Percentiles rank a stretch among this genome's conserved stretches.
These are phyloP conservation scores for Chionoecetes opilio DNA, from an alignment of 1,140 invertebrate genomes.

Conservation along the genomic window DNA sequence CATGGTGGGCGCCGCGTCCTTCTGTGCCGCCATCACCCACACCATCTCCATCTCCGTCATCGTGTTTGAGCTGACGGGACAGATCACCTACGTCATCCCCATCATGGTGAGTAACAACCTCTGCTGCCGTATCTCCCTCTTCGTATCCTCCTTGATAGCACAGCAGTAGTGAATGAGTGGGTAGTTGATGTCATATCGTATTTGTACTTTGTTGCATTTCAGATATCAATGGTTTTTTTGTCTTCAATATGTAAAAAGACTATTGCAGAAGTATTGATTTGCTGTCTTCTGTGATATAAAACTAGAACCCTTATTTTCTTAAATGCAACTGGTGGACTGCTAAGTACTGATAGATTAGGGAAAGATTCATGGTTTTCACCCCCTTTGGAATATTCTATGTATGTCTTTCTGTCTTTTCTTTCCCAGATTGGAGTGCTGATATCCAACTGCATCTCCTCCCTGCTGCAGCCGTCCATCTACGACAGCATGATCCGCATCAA, in stretches of 20 bases:
- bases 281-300: no score
- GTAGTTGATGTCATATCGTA: not conserved
- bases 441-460: slow-evolving; percentile 95
- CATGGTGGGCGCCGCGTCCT: slow-evolving; percentile 96
- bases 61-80: slow-evolving; percentile 99
- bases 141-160: not conserved
- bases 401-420: not conserved
- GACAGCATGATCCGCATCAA: slow-evolving; percentile 99
- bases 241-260: no score
- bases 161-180: not conserved
- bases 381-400: not conserved
- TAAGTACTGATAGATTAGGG: no score
- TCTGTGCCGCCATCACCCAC: slow-evolving; percentile 98
- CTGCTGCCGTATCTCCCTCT: not conserved
- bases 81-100: slow-evolving; percentile 98
- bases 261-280: no score
- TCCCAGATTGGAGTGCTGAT: slow-evolving; percentile 95
- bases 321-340: no score
- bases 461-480: slow-evolving; percentile 98
- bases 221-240: no score
- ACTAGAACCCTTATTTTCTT: no score
- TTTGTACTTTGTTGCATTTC: not conserved
- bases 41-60: slow-evolving; percentile 99
- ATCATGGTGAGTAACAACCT: slow-evolving; percentile 96
- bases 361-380: no score